These are phyloP conservation scores for Malurus alboscapulatus DNA, from an alignment of 2,113 vertebrate species.

Conservation along the genomic window DNA sequence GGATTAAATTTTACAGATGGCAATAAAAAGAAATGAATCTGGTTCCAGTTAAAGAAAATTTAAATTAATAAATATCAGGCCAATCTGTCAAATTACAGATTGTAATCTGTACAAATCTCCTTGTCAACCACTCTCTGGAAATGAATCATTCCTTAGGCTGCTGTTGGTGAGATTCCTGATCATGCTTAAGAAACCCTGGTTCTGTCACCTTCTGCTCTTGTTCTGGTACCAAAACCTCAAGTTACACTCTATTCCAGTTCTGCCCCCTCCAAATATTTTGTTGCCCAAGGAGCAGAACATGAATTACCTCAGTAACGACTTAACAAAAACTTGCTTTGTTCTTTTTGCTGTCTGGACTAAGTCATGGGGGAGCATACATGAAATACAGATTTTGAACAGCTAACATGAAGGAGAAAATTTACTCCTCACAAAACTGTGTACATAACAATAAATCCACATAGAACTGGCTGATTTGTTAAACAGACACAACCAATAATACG, in stretches of 20 bases:
- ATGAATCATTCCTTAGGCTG: neutral
- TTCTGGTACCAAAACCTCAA: neutral
- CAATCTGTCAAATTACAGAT: neutral
- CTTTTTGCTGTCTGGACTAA: neutral
- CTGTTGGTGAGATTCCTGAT: neutral
- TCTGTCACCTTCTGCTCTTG: neutral
- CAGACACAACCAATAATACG: neutral
- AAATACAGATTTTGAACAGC: neutral
- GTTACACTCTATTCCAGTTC: neutral
- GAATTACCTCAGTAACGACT: neutral
- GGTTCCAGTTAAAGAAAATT: neutral
- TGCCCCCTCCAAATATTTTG: neutral
- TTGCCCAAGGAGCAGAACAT: neutral
- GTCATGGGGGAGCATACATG: neutral
- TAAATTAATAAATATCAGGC: neutral
- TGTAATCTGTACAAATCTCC: neutral
- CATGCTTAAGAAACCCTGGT: neutral
- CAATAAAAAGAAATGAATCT: neutral
- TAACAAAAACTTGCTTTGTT: neutral
- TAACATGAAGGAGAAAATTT: neutral
- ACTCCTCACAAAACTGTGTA: neutral
- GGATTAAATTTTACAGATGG: neutral
- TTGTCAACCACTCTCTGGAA: neutral
- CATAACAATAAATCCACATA: neutral
- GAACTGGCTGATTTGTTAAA: neutral